phyloP scores from a whole-genome alignment of 2,113 vertebrate species.

The Synodontis membranacea region DNA sequence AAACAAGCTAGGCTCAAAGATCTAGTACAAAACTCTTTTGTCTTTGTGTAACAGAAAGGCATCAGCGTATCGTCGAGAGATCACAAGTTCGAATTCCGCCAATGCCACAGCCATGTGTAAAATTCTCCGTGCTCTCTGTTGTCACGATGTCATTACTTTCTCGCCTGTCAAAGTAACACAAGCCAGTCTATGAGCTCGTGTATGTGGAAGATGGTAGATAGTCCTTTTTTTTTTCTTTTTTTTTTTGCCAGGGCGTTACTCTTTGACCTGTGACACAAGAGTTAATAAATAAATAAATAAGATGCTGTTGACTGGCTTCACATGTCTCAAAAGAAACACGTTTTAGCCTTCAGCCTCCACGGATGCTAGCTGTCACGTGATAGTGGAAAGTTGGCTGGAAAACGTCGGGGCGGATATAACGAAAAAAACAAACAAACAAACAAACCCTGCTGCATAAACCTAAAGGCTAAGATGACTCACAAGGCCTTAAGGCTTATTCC shows the following conservation, averaged over 20 bases:
- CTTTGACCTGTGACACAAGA: not conserved
- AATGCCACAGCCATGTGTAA: not conserved
- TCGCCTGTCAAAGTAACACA: not conserved
- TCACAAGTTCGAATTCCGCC: not conserved
- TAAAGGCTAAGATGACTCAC: not conserved
- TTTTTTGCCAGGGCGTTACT: not conserved
- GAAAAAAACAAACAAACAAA: not conserved
- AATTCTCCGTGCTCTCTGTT: not conserved
- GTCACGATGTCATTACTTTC: not conserved
- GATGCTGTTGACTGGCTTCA: not conserved
- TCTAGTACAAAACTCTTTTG: not conserved
- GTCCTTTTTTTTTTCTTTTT: too few species aligned
- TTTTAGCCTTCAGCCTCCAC: not conserved
- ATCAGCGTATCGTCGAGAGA: not conserved
- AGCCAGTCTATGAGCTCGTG: not conserved
- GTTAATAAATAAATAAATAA: not conserved
- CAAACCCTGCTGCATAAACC: not conserved
- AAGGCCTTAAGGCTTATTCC: not conserved
- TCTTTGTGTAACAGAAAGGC: not conserved
- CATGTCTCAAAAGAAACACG: not conserved
- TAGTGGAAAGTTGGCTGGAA: not conserved
- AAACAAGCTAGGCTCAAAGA: not conserved
- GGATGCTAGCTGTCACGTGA: not conserved
- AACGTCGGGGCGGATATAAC: not conserved
- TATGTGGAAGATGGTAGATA: not conserved